phyloP scores from a whole-genome alignment of 2,888 invertebrate species.

The Melieria omissa region DNA sequence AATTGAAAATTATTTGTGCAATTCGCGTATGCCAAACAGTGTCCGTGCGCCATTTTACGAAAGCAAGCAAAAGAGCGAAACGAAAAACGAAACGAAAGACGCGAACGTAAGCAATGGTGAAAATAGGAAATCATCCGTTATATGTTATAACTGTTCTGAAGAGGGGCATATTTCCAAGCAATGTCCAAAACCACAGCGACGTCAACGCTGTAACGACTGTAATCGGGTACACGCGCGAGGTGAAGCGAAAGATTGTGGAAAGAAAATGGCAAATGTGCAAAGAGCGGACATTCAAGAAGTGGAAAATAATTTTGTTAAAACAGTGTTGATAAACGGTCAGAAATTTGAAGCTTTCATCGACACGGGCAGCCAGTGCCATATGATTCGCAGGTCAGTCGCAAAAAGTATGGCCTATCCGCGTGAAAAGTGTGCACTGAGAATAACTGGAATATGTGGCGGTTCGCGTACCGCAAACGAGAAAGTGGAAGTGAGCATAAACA shows the following conservation, averaged over 20 bases:
- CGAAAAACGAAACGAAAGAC: slow-evolving; percentile 10
- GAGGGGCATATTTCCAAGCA: slow-evolving; percentile 31
- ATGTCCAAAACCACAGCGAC: slow-evolving; percentile 22
- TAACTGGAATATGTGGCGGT: slow-evolving; percentile 32
- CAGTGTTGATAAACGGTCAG: slow-evolving; percentile 3
- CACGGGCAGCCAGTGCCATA: slow-evolving; percentile 35
- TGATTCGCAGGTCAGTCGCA: slow-evolving; percentile 26
- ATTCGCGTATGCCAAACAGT: too few relatives aligned
- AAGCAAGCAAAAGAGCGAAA: slow-evolving; percentile 1
- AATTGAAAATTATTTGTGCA: not conserved
- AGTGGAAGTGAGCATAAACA: slow-evolving; percentile 13
- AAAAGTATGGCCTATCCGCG: slow-evolving; percentile 2
- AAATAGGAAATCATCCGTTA: slow-evolving; percentile 1
- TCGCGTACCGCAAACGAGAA: slow-evolving; percentile 14
- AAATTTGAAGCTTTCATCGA: slow-evolving; percentile 22
- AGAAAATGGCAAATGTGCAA: slow-evolving; percentile 17
- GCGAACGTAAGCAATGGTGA: not conserved
- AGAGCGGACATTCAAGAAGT: slow-evolving; percentile 6
- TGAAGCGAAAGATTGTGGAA: slow-evolving; percentile 29
- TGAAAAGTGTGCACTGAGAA: slow-evolving; percentile 18
- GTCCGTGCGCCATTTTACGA: not conserved
- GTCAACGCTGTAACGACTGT: slow-evolving; percentile 30
- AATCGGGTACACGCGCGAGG: slow-evolving; percentile 23
- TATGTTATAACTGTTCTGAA: slow-evolving; percentile 35
- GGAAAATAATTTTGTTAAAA: slow-evolving; percentile 15